Evolutionary conservation across 1,140 invertebrate genomes (phyloP).

Genomic region (Plutomurus gul): DNA sequence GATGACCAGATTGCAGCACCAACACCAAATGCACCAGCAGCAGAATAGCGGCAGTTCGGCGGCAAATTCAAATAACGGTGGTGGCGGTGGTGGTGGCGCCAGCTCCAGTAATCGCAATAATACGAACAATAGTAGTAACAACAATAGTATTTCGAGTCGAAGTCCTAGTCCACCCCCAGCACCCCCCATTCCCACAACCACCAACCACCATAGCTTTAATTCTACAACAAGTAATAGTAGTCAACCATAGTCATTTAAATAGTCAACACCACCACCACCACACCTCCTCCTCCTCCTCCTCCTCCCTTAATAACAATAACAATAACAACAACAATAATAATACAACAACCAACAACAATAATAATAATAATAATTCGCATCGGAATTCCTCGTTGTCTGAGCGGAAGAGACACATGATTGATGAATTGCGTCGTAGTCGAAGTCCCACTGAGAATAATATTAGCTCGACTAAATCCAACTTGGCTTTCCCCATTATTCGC

Average conservation of each 20-base stretch:
- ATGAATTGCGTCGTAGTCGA: slow-evolving; percentile 30
- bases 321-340: background rate
- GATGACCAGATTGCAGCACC: slow-evolving; percentile 51
- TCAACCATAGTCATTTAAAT: too few species aligned
- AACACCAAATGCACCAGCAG: slow-evolving; percentile 47
- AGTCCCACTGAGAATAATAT: slow-evolving; percentile 23
- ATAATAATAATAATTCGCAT: background rate
- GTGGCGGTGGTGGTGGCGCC: background rate
- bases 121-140: background rate
- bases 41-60: slow-evolving; percentile 19
- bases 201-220: background rate
- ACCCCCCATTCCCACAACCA: background rate
- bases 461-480: background rate
- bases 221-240: too few species aligned
- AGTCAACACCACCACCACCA: background rate
- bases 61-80: background rate
- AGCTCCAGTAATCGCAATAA: background rate
- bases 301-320: background rate
- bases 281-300: background rate
- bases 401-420: slow-evolving; percentile 42
- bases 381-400: background rate
- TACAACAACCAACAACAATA: background rate
- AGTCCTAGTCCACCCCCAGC: slow-evolving; percentile 30
- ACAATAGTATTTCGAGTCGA: slow-evolving; percentile 27
- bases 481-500: slow-evolving; percentile 19